Evolutionary conservation across 2,797 vertebrate species (phyloP).

Genomic region (Odontamblyopus lacepedii): DNA sequence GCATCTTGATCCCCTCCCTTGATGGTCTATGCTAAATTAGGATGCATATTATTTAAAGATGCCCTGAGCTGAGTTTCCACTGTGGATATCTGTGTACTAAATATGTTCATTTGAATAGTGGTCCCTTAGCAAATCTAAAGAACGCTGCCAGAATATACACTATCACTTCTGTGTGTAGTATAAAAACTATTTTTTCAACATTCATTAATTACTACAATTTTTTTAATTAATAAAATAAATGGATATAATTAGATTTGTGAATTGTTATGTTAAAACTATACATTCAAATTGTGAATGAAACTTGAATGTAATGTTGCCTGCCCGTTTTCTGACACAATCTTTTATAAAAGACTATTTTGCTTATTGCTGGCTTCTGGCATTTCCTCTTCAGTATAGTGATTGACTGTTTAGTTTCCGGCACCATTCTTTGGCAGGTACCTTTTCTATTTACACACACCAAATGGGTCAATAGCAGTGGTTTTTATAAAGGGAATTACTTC

Average conservation of each 20-base stretch:
- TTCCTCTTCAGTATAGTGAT: background rate
- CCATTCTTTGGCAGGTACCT: background rate
- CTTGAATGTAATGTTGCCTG: background rate
- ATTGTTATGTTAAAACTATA: background rate
- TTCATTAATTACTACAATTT: too few species aligned
- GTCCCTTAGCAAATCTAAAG: conserved; percentile 32
- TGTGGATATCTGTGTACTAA: conserved; percentile 57
- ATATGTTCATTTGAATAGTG: conserved; percentile 59
- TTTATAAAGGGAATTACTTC: conserved; percentile 40
- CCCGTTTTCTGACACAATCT: background rate
- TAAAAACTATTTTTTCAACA: too few species aligned
- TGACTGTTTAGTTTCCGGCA: background rate
- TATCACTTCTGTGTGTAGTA: too few species aligned
- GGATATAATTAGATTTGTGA: too few species aligned
- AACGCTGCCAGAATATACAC: conserved; percentile 29
- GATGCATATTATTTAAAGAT: conserved; percentile 76
- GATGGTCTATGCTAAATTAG: conserved; percentile 67
- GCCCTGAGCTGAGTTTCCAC: conserved; percentile 64
- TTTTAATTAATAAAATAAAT: too few species aligned
- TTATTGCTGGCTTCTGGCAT: background rate
- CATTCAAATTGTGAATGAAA: background rate
- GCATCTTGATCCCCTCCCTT: conserved; percentile 63
- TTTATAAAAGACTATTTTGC: background rate
- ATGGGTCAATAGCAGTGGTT: conserved; percentile 23
- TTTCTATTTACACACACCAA: background rate